phyloP scores from a whole-genome alignment of 2,113 vertebrate species.

The Manacus vitellinus region DNA sequence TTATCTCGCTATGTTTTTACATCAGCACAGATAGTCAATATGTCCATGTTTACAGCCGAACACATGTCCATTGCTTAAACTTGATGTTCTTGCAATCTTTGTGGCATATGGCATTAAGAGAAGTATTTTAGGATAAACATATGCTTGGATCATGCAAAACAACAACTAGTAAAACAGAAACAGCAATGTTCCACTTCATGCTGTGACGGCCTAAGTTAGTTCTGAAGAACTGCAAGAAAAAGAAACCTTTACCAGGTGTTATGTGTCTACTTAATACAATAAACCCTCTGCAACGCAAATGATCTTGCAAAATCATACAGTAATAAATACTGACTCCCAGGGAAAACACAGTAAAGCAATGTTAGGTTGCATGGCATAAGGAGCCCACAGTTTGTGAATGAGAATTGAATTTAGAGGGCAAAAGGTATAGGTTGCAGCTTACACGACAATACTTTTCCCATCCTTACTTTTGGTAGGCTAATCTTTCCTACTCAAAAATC shows the following conservation, averaged over 20 bases:
- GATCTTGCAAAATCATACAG: not conserved
- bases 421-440: not conserved
- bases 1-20: not conserved
- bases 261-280: not conserved
- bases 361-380: not conserved
- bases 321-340: not conserved
- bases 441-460: rapidly evolving
- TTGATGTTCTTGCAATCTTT: conserved; percentile 5
- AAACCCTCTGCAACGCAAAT: not conserved
- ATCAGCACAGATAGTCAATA: conserved; percentile 1
- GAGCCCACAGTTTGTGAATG: not conserved
- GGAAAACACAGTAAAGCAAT: not conserved
- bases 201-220: not conserved
- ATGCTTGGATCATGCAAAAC: conserved; percentile 18
- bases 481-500: not conserved
- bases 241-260: not conserved
- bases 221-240: not conserved
- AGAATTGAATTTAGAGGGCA: not conserved
- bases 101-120: conserved; percentile 44
- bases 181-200: not conserved
- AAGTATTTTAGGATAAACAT: conserved; percentile 45
- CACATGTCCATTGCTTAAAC: conserved; percentile 51
- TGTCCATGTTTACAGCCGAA: conserved; percentile 26
- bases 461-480: not conserved
- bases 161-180: conserved; percentile 17